A percentile compares a stretch with the other conserved stretches of the same genome.
These are phyloP conservation scores for Drosophila sproati DNA, from an alignment of 1,140 invertebrate species.

Conservation along the genomic window DNA sequence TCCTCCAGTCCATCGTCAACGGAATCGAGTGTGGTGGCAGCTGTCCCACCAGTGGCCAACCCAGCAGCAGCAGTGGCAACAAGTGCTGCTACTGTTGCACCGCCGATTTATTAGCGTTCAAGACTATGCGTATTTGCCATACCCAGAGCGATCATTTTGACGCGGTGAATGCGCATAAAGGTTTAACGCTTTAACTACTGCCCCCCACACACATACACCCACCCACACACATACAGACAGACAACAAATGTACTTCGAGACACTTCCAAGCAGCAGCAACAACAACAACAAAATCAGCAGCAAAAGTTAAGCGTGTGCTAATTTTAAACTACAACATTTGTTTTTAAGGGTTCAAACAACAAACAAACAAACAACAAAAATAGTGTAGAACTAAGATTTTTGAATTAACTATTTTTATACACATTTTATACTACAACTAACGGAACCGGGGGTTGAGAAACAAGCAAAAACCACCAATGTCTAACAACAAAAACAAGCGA, in stretches of 20 bases:
- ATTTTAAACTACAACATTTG: constrained; percentile 54
- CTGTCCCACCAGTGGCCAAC: constrained; percentile 18
- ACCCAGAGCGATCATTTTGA: constrained; percentile 69
- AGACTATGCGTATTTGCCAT: constrained; percentile 75
- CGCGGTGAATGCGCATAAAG: constrained; percentile 65
- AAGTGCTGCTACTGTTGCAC: constrained; percentile 41
- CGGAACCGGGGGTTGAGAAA: background rate
- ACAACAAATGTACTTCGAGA: constrained; percentile 42
- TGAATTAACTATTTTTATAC: constrained; percentile 79
- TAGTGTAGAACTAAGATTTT: constrained; percentile 65
- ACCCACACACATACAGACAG: background rate
- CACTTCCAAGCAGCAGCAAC: constrained; percentile 43
- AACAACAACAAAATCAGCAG: constrained; percentile 9
- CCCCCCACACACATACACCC: constrained; percentile 9
- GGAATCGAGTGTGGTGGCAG: constrained; percentile 64
- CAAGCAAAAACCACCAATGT: constrained; percentile 10
- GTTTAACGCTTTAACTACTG: constrained; percentile 5
- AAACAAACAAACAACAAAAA: constrained; percentile 23
- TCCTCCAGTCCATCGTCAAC: constrained; percentile 74
- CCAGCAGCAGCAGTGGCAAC: constrained; percentile 3
- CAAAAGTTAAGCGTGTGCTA: constrained; percentile 46
- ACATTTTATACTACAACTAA: constrained; percentile 58
- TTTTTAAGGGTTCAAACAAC: constrained; percentile 17
- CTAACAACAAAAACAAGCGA: constrained; percentile 51
- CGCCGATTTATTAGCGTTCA: constrained; percentile 78